These are phyloP conservation scores for Glaucomys volans DNA, from an alignment of 2,113 vertebrate species.

Conservation along the genomic window DNA sequence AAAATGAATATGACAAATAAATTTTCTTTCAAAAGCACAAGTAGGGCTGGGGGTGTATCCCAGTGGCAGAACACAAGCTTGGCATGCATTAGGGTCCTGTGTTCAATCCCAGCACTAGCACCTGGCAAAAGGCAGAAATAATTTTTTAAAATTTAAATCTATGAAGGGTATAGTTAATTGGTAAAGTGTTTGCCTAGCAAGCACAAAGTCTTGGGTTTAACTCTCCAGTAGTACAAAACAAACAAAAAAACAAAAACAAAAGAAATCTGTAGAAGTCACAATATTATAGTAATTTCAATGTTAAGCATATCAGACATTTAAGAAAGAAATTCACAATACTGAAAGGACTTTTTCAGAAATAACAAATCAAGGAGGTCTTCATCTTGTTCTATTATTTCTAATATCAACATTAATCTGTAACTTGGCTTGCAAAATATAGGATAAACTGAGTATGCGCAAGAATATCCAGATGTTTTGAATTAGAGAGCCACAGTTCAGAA, in stretches of 20 bases:
- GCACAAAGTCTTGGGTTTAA: no score
- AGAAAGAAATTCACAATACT: slow-evolving; percentile 45
- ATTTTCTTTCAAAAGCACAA: slow-evolving; percentile 56
- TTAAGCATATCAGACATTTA: slow-evolving; percentile 12
- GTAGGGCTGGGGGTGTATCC: background rate
- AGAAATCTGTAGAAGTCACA: background rate
- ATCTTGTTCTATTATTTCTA: background rate
- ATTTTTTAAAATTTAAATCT: background rate
- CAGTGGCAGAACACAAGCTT: background rate
- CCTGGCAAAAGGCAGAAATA: background rate
- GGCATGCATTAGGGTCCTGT: no score
- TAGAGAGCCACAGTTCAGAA: slow-evolving; percentile 6
- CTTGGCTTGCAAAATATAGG: background rate
- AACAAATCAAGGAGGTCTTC: slow-evolving; percentile 13
- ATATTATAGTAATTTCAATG: slow-evolving; percentile 18
- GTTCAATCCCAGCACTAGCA: background rate
- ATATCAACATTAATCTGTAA: background rate
- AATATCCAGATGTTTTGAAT: slow-evolving; percentile 39
- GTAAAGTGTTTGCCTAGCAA: no score
- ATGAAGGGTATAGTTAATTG: no score
- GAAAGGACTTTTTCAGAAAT: slow-evolving; percentile 24
- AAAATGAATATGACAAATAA: slow-evolving; percentile 39
- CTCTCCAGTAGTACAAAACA: no score
- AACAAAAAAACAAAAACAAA: no score
- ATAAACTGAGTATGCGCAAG: background rate